Base-by-base conservation (phyloP, 2,113 vertebrate species). In the Otis tarda region DNA sequence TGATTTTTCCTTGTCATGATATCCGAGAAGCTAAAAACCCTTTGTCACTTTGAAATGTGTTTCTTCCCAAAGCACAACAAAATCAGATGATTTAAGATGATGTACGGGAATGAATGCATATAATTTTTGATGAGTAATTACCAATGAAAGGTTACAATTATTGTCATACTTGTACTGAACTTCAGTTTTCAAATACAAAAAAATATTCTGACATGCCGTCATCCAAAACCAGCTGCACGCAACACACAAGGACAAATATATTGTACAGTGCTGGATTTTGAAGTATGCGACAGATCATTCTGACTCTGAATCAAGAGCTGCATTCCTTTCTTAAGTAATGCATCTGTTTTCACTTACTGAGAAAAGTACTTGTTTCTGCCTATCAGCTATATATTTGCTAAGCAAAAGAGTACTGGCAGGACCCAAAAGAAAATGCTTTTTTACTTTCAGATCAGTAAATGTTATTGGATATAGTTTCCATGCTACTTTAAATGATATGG, bases 271-370 rank as follows among this genome's bases (percentile, higher is more conserved):
- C 21, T 92, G 61, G 50, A 76, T 93, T 94, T 71, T 73, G 55
- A 89, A 93, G 47, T 69, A 91, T 2, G 0, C 75, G 91, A 80
- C 73, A 89, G 71, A 94, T 73, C n/a, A 81, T 87, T 93, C 79
- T 86, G 75, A 92, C 80, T 85, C 55, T 47, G 74, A 90, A 87
- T 90, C 74, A 76, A 91, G 65, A 71, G 70, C 65, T 91, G 56
- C 94, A 97, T 97, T 96, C 92, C 89, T 95, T 96, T 94, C 77
- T 89, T 83, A 89, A 96, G 91, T 59, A 95, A 94, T 87, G 91
- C 95, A 95, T 96, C 95, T 97, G 96, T 89, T 97, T 97, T 94
- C 94, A 96, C 74, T 96, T 97, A 97, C 3, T 89, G 74, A 85
- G 91, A 88, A 76, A 94, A 97, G 63, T 91, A 57, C 90, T 88